Evolutionary conservation across 2,797 vertebrate genomes (phyloP).

Genomic region (Alcedo atthis): DNA sequence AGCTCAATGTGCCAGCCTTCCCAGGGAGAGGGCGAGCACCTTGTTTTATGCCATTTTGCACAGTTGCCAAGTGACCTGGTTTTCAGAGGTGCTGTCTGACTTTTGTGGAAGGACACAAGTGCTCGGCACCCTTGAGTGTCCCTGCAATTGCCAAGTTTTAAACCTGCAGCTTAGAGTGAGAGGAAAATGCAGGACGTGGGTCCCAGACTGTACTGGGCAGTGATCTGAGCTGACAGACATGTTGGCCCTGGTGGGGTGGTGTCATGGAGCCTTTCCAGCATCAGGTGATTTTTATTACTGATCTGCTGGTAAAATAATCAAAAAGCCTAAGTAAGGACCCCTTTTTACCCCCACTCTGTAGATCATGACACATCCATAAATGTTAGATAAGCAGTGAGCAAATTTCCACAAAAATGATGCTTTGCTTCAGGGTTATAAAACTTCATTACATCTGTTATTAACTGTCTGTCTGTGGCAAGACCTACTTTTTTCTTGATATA

Average conservation of each 20-base stretch:
- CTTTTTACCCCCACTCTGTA: background rate
- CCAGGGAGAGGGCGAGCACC: background rate
- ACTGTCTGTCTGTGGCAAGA: conserved; percentile 14
- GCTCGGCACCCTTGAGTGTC: rapidly evolving
- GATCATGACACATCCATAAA: background rate
- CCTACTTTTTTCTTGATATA: conserved; percentile 11
- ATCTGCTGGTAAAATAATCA: background rate
- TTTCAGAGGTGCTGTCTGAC: background rate
- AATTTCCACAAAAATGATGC: conserved; percentile 8
- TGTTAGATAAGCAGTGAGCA: background rate
- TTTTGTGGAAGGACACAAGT: rapidly evolving
- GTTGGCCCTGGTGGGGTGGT: background rate
- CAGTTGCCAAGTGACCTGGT: background rate
- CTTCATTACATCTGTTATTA: conserved; percentile 22
- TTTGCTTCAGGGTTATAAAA: conserved; percentile 3
- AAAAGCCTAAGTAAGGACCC: background rate
- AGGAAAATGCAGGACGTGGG: background rate
- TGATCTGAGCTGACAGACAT: background rate
- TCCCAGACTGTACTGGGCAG: background rate
- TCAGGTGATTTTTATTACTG: background rate
- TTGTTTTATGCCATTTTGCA: background rate
- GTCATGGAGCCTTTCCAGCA: background rate
- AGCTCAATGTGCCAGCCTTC: background rate
- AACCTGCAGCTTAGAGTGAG: background rate
- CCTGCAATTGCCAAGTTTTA: background rate